Conservation (phyloP, 2,888 invertebrate species). For the Macrosiphum euphorbiae region DNA sequence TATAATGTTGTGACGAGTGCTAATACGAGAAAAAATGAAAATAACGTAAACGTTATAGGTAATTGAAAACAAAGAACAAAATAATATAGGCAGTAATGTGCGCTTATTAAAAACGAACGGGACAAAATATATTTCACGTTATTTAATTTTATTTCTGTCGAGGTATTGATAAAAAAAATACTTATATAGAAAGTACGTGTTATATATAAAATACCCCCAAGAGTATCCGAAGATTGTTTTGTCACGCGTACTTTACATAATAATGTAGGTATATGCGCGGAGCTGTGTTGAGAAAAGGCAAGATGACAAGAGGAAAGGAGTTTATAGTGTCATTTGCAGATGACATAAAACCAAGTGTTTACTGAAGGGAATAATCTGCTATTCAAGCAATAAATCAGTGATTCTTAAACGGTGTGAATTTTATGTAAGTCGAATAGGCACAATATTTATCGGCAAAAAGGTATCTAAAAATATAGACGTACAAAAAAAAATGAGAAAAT, state of each 20-base stretch:
- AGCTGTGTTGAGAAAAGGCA: constrained; percentile 6
- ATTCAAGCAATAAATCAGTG: constrained; percentile 30
- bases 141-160: neutral
- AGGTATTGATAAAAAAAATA: neutral
- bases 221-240: neutral
- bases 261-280: neutral
- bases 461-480: neutral
- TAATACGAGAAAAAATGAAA: neutral
- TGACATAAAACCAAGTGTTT: constrained; percentile 41
- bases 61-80: neutral
- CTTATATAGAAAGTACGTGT: constrained; percentile 2
- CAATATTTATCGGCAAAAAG: neutral
- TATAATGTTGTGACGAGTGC: neutral
- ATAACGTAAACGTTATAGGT: neutral
- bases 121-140: neutral
- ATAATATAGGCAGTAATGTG: neutral
- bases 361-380: constrained; percentile 14
- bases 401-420: constrained; percentile 2
- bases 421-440: neutral
- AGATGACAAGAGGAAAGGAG: constrained; percentile 22
- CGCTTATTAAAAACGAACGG: neutral
- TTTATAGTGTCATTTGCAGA: constrained; percentile 51
- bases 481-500: neutral
- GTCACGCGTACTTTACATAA: constrained; percentile 35
- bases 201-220: constrained; percentile 20